phyloP scores from a whole-genome alignment of 2,113 vertebrate species.

The Coreoperca whiteheadi region DNA sequence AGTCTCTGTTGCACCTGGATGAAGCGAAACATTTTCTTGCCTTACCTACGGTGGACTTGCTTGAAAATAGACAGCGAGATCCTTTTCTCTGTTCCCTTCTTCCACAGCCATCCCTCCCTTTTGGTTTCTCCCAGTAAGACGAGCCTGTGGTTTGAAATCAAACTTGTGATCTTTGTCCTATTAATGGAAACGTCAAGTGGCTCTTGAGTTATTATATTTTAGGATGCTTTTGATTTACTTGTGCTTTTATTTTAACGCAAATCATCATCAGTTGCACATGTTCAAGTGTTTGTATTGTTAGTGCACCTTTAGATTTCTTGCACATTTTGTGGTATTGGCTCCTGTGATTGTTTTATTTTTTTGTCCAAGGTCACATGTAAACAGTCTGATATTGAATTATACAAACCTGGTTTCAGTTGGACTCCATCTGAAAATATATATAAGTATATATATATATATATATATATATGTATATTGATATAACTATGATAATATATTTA shows the following conservation, averaged over 20 bases:
- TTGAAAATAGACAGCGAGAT: slow-evolving; percentile 9
- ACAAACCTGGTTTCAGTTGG: slow-evolving; percentile 4
- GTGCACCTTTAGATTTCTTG: slow-evolving; percentile 54
- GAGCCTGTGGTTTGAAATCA: slow-evolving; percentile 50
- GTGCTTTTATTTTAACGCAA: slow-evolving; percentile 28
- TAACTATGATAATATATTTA: slow-evolving; percentile 43
- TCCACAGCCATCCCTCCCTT: slow-evolving; percentile 3
- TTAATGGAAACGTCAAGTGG: slow-evolving; percentile 23
- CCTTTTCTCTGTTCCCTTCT: neutral
- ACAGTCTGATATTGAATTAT: neutral
- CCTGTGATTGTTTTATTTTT: slow-evolving; percentile 6
- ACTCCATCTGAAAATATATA: slow-evolving; percentile 4
- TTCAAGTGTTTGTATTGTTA: slow-evolving; percentile 24
- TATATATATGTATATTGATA: neutral
- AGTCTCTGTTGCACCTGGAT: slow-evolving; percentile 35
- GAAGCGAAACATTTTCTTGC: slow-evolving; percentile 57
- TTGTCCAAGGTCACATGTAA: slow-evolving; percentile 17
- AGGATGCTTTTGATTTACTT: slow-evolving; percentile 18
- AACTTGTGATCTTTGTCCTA: slow-evolving; percentile 10
- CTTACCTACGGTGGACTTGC: slow-evolving; percentile 57
- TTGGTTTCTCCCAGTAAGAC: slow-evolving; percentile 25
- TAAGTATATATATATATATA: slow-evolving; percentile 27
- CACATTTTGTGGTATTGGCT: slow-evolving; percentile 56
- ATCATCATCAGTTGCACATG: slow-evolving; percentile 31
- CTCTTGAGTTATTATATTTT: slow-evolving; percentile 36